A percentile compares a stretch with the other conserved stretches of the same genome.
Evolutionary conservation across 2,888 invertebrate species (phyloP).

Genomic region (Chaitophorus viminalis): DNA sequence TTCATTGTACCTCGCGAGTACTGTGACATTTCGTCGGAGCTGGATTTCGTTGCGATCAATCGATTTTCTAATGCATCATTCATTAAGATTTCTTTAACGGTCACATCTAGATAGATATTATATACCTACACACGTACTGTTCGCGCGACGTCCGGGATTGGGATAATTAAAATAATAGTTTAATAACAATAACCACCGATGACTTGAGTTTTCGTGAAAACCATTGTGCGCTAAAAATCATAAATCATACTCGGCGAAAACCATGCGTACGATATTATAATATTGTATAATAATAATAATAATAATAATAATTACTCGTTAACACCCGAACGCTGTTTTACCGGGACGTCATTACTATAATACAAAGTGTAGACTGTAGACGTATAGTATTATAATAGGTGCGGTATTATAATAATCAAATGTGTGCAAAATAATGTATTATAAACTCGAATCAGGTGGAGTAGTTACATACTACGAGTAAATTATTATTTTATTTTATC

Average conservation of each 20-base stretch:
- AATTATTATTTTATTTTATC: too few relatives aligned
- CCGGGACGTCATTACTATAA: too few relatives aligned
- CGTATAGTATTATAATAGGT: too few relatives aligned
- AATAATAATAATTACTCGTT: too few relatives aligned
- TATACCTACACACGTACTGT: neutral
- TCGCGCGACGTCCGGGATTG: neutral
- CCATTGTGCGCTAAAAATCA: conserved; percentile 23
- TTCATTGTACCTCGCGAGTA: conserved; percentile 15
- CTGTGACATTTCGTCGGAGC: conserved; percentile 22
- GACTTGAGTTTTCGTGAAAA: neutral
- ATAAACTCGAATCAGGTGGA: too few relatives aligned
- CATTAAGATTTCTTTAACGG: conserved; percentile 20
- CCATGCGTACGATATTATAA: neutral
- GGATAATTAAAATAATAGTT: conserved; percentile 24
- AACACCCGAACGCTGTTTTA: too few relatives aligned
- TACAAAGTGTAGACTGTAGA: too few relatives aligned
- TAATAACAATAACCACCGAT: neutral
- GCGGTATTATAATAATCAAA: too few relatives aligned
- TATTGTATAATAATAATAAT: neutral
- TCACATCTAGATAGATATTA: conserved; percentile 11
- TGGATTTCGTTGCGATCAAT: conserved; percentile 39
- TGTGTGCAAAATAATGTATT: too few relatives aligned
- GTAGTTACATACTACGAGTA: too few relatives aligned
- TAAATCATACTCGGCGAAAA: conserved; percentile 13
- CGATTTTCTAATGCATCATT: conserved; percentile 17